These are phyloP conservation scores for Agrilus cyanescens DNA, from an alignment of 2,888 invertebrate genomes.

Conservation along the genomic window DNA sequence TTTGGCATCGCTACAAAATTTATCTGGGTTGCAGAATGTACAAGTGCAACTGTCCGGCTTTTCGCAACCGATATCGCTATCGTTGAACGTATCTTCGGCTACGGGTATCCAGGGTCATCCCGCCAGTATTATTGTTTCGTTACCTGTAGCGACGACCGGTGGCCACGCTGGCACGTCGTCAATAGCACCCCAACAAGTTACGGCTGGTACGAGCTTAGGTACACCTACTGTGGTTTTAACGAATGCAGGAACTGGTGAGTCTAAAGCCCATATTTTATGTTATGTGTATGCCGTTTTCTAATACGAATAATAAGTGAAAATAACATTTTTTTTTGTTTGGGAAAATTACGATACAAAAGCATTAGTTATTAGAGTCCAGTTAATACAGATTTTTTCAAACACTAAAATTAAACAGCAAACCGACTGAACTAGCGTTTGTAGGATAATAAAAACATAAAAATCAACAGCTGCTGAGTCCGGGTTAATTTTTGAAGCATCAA, in stretches of 20 bases:
- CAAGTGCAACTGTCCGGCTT: constrained; percentile 74
- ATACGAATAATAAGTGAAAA: too few relatives aligned
- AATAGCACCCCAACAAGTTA: constrained; percentile 19
- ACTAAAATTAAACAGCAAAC: too few relatives aligned
- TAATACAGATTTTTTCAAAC: too few relatives aligned
- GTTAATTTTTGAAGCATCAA: too few relatives aligned
- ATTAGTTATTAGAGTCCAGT: too few relatives aligned
- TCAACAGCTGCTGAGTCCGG: too few relatives aligned
- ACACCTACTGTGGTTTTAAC: constrained; percentile 30
- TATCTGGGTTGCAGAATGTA: constrained; percentile 67
- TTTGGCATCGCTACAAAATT: constrained; percentile 51
- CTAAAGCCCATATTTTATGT: too few relatives aligned
- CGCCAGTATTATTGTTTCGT: constrained; percentile 31
- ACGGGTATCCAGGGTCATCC: constrained; percentile 39
- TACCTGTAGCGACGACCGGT: constrained; percentile 30
- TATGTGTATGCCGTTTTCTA: too few relatives aligned
- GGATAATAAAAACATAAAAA: too few relatives aligned
- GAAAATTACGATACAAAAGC: too few relatives aligned
- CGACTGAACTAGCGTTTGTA: too few relatives aligned
- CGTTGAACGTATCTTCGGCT: constrained; percentile 59
- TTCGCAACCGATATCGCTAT: constrained; percentile 74
- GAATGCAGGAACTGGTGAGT: constrained; percentile 26
- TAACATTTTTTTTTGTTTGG: too few relatives aligned
- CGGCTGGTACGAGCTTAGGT: constrained; percentile 21
- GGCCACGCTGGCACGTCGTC: constrained; percentile 33